phyloP scores from a whole-genome alignment of 2,888 invertebrate species.

The Drosophila leonis region DNA sequence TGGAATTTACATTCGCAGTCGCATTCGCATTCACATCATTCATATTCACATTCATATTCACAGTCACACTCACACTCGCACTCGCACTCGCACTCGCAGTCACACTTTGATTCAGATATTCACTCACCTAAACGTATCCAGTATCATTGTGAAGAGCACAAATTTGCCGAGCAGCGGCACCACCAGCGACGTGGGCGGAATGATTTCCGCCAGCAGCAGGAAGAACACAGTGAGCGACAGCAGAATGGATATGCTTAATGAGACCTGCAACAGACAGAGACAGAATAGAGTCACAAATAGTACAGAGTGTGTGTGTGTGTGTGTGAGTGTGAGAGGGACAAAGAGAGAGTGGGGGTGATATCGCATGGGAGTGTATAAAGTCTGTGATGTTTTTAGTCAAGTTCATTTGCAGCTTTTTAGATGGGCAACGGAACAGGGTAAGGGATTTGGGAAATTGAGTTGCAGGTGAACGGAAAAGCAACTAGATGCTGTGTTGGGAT shows the following conservation, averaged over 20 bases:
- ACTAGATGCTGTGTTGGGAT: background rate
- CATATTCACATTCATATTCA: slow-evolving; percentile 15
- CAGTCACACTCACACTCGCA: slow-evolving; percentile 14
- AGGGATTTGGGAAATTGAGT: slow-evolving; percentile 58
- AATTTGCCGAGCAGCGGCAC: slow-evolving; percentile 97
- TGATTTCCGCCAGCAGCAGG: slow-evolving; percentile 94
- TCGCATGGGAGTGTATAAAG: slow-evolving; percentile 14
- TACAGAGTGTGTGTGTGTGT: background rate
- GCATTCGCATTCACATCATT: slow-evolving; percentile 27
- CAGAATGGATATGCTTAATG: slow-evolving; percentile 97
- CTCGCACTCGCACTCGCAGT: slow-evolving; percentile 8
- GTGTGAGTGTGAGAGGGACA: background rate
- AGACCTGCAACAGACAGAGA: slow-evolving; percentile 88
- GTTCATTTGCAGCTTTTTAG: slow-evolving; percentile 46
- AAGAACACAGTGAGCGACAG: slow-evolving; percentile 98
- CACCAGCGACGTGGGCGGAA: slow-evolving; percentile 96
- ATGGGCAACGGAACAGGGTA: slow-evolving; percentile 40
- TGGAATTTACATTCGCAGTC: slow-evolving; percentile 12
- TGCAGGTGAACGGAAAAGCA: slow-evolving; percentile 54
- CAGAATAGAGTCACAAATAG: slow-evolving; percentile 5
- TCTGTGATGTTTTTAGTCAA: slow-evolving; percentile 46
- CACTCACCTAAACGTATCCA: slow-evolving; percentile 95
- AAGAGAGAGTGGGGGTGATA: background rate
- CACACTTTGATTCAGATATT: slow-evolving; percentile 27
- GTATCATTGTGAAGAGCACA: slow-evolving; percentile 97